These are phyloP conservation scores for Microtus montanus DNA, from an alignment of 2,113 vertebrate genomes.

Conservation along the genomic window DNA sequence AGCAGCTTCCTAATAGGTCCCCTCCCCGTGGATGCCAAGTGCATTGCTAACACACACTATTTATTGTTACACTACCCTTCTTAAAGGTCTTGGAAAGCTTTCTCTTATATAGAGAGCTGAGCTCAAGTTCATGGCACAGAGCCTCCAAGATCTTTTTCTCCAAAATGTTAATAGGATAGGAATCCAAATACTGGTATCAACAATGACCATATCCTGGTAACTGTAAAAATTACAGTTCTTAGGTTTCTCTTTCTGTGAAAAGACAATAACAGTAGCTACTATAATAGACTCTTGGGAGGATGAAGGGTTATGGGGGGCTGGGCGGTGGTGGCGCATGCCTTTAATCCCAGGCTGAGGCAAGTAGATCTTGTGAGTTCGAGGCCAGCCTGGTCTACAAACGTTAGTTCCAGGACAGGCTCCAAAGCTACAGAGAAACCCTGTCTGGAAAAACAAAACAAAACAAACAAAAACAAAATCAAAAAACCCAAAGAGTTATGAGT, in stretches of 20 bases:
- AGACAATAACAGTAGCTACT: background rate
- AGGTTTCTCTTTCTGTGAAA: background rate
- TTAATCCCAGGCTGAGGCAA: no score
- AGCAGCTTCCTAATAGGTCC: background rate
- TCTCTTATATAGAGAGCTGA: background rate
- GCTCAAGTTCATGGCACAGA: background rate
- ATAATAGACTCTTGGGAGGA: background rate
- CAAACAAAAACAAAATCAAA: no score
- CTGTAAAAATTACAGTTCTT: background rate
- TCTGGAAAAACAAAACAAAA: no score
- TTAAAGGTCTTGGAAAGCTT: background rate
- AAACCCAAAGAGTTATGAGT: background rate
- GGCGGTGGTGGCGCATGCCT: no score
- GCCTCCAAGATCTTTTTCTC: background rate
- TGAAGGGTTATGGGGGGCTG: background rate
- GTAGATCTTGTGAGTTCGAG: no score
- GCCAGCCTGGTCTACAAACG: no score
- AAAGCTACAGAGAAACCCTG: no score
- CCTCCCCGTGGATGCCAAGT: background rate
- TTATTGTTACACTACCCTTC: background rate
- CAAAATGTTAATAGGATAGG: background rate
- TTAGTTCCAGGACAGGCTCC: no score
- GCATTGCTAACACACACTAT: background rate
- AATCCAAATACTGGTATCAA: background rate
- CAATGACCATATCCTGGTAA: background rate